These are phyloP conservation scores for Parazoanthus darwini DNA, from an alignment of 92 coral and sea anemone genomes.

Conservation along the genomic window DNA sequence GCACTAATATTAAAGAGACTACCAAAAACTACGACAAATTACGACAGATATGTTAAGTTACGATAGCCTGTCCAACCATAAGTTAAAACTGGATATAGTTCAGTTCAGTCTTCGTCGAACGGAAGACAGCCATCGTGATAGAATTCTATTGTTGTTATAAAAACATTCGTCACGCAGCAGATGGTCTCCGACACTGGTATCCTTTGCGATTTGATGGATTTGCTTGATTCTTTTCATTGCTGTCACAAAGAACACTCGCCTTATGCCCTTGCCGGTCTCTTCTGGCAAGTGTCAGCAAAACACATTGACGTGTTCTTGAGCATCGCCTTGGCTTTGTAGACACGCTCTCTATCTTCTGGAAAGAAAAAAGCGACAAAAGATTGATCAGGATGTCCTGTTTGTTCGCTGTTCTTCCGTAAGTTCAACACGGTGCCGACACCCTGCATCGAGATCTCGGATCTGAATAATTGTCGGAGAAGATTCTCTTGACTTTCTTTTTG, in stretches of 20 bases:
- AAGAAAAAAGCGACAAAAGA: neutral
- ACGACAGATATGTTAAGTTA: neutral
- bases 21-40: neutral
- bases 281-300: neutral
- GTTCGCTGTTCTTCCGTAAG: too few relatives aligned
- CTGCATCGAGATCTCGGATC: too few relatives aligned
- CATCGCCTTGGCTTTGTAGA: constrained; percentile 5
- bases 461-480: too few relatives aligned
- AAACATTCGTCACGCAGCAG: neutral
- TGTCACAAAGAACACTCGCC: neutral
- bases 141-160: neutral
- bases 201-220: neutral
- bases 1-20: too few relatives aligned
- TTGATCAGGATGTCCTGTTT: neutral
- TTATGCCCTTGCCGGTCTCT: neutral
- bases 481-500: too few relatives aligned
- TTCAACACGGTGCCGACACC: too few relatives aligned
- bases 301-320: constrained; percentile 3
- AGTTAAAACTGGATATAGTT: too few relatives aligned
- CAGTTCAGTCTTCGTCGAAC: too few relatives aligned
- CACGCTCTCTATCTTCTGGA: constrained; percentile 9
- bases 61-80: too few relatives aligned
- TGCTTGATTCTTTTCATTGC: neutral
- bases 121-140: neutral
- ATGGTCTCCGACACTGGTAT: neutral